Percentiles rank a stretch among this genome's conserved stretches.
Evolutionary conservation across 2,113 vertebrate species (phyloP).

Genomic region (Phalacrocorax carbo): DNA sequence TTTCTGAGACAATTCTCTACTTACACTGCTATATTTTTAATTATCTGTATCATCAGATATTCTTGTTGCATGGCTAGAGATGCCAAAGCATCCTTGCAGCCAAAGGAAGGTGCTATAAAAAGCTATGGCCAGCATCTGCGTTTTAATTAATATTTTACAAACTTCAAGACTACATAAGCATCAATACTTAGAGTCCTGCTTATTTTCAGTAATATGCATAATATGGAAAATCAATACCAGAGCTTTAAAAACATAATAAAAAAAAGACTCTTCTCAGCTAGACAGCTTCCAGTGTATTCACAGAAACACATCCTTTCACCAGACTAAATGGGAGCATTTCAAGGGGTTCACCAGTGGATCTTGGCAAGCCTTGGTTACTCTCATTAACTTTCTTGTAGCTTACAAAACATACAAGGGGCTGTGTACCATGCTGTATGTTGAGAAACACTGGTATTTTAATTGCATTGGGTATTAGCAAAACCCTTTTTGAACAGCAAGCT

Average conservation of each 20-base stretch:
- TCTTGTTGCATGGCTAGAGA: not conserved
- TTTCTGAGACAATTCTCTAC: not conserved
- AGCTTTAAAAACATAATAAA: not conserved
- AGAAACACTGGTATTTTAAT: not conserved
- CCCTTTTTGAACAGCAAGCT: slow-evolving; percentile 4
- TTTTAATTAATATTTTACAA: not conserved
- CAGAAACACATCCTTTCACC: not conserved
- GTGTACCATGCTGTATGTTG: not conserved
- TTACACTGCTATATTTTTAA: not conserved
- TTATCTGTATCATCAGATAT: not conserved
- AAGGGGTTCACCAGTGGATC: not conserved
- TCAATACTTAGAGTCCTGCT: not conserved
- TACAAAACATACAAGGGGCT: not conserved
- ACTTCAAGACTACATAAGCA: not conserved
- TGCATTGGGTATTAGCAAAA: not conserved
- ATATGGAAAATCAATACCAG: not conserved
- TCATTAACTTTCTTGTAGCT: not conserved
- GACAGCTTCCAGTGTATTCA: not conserved
- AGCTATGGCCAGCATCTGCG: not conserved
- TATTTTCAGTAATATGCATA: not conserved
- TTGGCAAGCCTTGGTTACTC: not conserved
- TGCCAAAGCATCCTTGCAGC: not conserved
- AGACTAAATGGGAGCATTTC: not conserved
- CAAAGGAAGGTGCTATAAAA: not conserved
- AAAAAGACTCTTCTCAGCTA: not conserved